A percentile compares a stretch with the other conserved stretches of the same genome.
Conservation (phyloP, 1,140 invertebrate species). For the Globodera rostochiensis region DNA sequence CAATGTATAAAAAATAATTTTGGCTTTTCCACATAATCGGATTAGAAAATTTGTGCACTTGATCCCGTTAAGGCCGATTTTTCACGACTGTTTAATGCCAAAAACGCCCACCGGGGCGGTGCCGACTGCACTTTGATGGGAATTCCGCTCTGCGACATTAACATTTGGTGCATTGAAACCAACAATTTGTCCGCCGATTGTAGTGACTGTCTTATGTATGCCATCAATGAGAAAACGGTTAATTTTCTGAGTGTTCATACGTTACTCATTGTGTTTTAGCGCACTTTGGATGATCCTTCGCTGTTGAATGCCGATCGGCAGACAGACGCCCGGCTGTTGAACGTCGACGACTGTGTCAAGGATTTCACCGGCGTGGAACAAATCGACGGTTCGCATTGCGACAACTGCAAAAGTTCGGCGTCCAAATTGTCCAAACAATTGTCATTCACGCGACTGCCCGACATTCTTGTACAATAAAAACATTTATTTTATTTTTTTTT, state of each 20-base stretch:
- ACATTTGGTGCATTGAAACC: conserved; percentile 13
- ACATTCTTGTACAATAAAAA: conserved; percentile 3
- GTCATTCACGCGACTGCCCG: conserved; percentile 17
- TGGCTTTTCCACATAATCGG: too few species aligned
- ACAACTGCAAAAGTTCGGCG: conserved; percentile 11
- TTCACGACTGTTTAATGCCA: neutral
- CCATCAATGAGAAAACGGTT: neutral
- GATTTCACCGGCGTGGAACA: conserved; percentile 23
- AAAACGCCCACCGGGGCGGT: neutral
- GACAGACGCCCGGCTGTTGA: neutral
- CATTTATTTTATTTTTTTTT: too few species aligned
- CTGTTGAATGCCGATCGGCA: neutral
- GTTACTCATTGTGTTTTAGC: neutral
- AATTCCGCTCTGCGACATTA: neutral
- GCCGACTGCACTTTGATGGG: neutral
- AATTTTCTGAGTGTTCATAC: too few species aligned
- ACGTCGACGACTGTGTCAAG: conserved; percentile 17
- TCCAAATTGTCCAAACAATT: conserved; percentile 9
- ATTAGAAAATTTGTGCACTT: too few species aligned
- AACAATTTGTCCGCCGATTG: neutral
- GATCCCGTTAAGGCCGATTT: neutral
- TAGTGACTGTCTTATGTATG: neutral
- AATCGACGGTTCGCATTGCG: conserved; percentile 13
- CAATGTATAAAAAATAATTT: neutral
- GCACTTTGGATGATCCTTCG: conserved; percentile 7